phyloP scores from a whole-genome alignment of 2,888 invertebrate species.

The Tricholauxania praeusta region DNA sequence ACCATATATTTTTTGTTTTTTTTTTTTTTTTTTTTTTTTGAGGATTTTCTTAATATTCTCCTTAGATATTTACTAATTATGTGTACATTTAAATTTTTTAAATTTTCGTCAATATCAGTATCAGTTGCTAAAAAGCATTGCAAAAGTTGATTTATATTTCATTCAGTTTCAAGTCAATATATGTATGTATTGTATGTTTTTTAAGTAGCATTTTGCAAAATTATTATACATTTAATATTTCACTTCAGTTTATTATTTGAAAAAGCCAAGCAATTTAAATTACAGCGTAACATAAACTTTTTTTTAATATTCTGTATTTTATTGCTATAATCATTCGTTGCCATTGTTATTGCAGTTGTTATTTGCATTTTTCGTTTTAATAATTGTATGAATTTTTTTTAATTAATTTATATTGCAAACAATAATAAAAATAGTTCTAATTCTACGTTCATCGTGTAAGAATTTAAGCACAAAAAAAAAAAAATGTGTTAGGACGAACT shows the following conservation, averaged over 20 bases:
- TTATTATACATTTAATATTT: too few species aligned
- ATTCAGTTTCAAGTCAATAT: conserved; percentile 38
- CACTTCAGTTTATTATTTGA: background rate
- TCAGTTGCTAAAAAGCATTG: conserved; percentile 21
- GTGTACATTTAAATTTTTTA: conserved; percentile 3
- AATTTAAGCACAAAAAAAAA: too few species aligned
- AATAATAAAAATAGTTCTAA: too few species aligned
- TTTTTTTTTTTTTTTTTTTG: background rate
- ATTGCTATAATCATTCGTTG: conserved; percentile 35
- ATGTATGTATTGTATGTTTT: conserved; percentile 15
- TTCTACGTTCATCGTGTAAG: too few species aligned
- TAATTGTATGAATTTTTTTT: background rate
- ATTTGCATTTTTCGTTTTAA: background rate
- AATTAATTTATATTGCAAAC: too few species aligned
- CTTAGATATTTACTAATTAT: conserved; percentile 4
- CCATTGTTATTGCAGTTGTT: conserved; percentile 28
- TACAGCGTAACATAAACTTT: background rate
- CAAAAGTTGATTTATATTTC: conserved; percentile 7
- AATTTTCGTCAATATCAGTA: background rate
- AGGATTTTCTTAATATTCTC: background rate
- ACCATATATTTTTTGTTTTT: conserved; percentile 1
- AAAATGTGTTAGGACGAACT: too few species aligned
- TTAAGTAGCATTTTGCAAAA: conserved; percentile 20
- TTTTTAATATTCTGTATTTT: conserved; percentile 11
- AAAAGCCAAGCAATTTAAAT: conserved; percentile 29